A percentile compares a stretch with the other conserved stretches of the same genome.
Evolutionary conservation across 23 tunicate species (phyloP).

Genomic region (Halocynthia roretzi): DNA sequence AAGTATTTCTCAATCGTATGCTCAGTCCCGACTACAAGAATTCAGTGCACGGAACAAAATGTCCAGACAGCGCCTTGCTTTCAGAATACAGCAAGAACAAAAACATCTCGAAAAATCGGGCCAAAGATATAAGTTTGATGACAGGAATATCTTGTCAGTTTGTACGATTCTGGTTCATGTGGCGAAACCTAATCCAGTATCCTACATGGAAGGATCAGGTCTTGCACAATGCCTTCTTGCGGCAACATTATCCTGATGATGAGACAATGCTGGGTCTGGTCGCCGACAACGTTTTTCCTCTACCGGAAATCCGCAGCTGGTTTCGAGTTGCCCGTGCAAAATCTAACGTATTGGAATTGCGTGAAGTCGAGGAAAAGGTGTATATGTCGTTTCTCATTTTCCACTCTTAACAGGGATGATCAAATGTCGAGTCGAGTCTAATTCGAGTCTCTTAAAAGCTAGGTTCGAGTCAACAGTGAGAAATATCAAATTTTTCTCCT

Average conservation of each 20-base stretch:
- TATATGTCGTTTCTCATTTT: not conserved
- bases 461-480: no score
- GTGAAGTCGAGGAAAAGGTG: conserved; percentile 12
- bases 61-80: not conserved
- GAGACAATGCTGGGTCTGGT: not conserved
- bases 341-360: not conserved
- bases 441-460: no score
- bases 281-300: not conserved
- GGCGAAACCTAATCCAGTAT: not conserved
- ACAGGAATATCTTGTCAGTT: not conserved
- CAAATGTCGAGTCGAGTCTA: not conserved
- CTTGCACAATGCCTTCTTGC: not conserved
- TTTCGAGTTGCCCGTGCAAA: conserved; percentile 6
- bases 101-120: not conserved
- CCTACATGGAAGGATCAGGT: not conserved
- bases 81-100: not conserved
- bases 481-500: no score
- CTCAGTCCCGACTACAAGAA: not conserved
- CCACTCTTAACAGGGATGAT: not conserved
- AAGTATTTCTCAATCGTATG: not conserved
- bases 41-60: not conserved
- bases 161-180: not conserved
- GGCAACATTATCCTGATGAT: not conserved
- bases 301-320: not conserved
- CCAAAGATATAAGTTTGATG: not conserved